Evolutionary conservation across 2,113 vertebrate genomes (phyloP).

Genomic region (Saccopteryx bilineata): DNA sequence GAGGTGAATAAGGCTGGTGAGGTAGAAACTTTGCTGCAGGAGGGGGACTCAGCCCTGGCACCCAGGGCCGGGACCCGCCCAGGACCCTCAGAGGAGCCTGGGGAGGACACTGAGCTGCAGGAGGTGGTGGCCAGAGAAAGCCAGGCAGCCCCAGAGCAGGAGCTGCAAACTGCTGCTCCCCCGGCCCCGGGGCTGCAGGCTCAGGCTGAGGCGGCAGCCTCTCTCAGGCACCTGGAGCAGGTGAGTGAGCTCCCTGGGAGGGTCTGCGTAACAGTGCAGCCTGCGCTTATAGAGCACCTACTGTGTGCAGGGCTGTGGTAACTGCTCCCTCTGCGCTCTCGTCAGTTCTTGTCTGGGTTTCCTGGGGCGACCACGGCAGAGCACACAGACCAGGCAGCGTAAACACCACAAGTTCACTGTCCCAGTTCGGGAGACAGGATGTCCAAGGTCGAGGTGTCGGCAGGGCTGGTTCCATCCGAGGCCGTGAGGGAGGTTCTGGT

Average conservation of each 20-base stretch:
- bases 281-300: fast-evolving
- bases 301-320: fast-evolving
- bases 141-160: fast-evolving
- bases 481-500: neutral
- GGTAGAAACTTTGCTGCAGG: fast-evolving
- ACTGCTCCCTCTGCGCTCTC: fast-evolving
- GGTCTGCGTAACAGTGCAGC: fast-evolving
- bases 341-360: fast-evolving
- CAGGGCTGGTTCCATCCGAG: too few relatives aligned
- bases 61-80: fast-evolving
- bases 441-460: fast-evolving
- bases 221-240: fast-evolving
- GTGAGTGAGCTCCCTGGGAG: fast-evolving
- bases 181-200: fast-evolving
- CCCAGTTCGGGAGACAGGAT: too few relatives aligned
- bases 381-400: too few relatives aligned
- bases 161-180: fast-evolving
- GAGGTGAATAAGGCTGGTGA: too few relatives aligned
- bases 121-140: fast-evolving
- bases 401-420: too few relatives aligned
- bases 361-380: neutral
- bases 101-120: fast-evolving
- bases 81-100: fast-evolving
- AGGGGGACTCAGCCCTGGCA: fast-evolving
- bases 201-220: fast-evolving